Evolutionary conservation across 2,888 invertebrate genomes (phyloP).

Genomic region (Loripinus fragilis): DNA sequence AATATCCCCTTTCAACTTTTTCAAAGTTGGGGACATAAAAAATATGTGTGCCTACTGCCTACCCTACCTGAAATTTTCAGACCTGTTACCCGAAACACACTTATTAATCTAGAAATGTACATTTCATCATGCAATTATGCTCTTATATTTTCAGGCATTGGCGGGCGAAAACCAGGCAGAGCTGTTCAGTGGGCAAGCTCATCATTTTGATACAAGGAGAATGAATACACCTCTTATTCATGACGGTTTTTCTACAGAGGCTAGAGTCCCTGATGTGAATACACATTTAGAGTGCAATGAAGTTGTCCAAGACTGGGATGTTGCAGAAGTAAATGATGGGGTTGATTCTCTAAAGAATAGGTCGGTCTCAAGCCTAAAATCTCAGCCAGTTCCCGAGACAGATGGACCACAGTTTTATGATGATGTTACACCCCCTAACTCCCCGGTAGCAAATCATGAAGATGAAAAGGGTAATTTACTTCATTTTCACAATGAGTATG

Average conservation of each 20-base stretch:
- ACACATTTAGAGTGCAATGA: slow-evolving; percentile 56
- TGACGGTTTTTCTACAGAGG: not conserved
- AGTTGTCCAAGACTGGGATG: slow-evolving; percentile 55
- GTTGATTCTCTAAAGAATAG: not conserved
- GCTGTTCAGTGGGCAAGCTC: not conserved
- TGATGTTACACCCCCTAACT: slow-evolving; percentile 30
- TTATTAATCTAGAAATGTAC: no score
- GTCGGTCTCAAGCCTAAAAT: not conserved
- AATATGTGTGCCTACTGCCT: no score
- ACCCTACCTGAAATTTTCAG: no score
- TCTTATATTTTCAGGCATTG: not conserved
- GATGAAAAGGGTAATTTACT: slow-evolving; percentile 17
- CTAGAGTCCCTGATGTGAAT: slow-evolving; percentile 2
- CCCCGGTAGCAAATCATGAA: slow-evolving; percentile 10
- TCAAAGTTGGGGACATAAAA: no score
- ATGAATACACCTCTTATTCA: not conserved
- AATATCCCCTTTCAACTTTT: no score
- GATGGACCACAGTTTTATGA: slow-evolving; percentile 24
- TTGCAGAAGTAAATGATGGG: slow-evolving; percentile 18
- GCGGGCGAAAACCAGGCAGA: not conserved
- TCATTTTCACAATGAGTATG: slow-evolving; percentile 26
- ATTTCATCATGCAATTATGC: no score
- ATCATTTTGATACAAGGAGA: not conserved
- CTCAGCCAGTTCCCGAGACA: not conserved
- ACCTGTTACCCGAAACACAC: no score